Evolutionary conservation across 2,888 invertebrate genomes (phyloP), one percentile per base, ranked within the genome.

Genomic region (Plebejus anna): DNA sequence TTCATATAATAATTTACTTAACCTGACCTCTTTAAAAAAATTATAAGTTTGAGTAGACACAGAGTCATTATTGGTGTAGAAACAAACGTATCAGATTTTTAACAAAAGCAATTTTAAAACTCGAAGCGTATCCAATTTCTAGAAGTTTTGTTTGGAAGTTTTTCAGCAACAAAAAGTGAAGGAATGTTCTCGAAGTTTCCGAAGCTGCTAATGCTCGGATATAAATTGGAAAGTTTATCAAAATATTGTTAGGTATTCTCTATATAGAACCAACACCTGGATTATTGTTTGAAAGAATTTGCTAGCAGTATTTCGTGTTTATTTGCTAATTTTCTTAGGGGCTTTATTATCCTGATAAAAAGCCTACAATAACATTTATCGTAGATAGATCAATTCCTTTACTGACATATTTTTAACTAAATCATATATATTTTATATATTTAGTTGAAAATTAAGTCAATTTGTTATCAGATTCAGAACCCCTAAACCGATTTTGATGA

Each of bases 161-260:
- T n/a, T 71, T 71, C 42, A 38, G 70, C 38, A 22, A 42, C 42
- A 71, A 42, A 71, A 42, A 42, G 71, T 71, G 71, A 71, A 38
- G 71, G 70, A 70, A 70, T 70, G 38, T 70, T 70, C 70, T 70
- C 11, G 2, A 36, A 70, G n/a, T 70, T 70, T 3, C 6, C 38
- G n/a, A 70, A 70, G n/a, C 38, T 7, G 66, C 66, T 66, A 16
- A 66, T 66, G 11, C 32, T 66, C 32, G 66, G 66, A 66, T 66
- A 71, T 71, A 71, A 71, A 71, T 71, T 71, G 42, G 66, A 13
- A 66, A 66, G 36, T 16, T 66, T 66, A 66, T 36, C 66, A n/a
- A 71, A 71, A 71, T 71, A 71, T 71, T 71, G 66, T 66, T 16
- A 32, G 32, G 36, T 36, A 13, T 32, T 5, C 66, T 2, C 1